Base-by-base conservation (phyloP, 2,797 vertebrate genomes). In the Tenualosa thibaudeaui region DNA sequence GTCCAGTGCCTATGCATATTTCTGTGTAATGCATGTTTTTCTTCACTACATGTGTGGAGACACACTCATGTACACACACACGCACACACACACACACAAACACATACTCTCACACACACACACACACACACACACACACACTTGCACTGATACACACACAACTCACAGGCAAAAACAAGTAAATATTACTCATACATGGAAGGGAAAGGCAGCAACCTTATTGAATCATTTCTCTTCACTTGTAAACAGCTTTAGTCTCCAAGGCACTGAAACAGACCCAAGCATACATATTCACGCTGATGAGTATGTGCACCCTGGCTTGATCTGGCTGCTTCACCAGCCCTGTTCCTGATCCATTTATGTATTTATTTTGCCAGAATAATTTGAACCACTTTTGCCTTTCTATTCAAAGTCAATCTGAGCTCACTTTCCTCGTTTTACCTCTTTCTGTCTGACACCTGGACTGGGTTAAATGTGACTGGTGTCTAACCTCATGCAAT, bases 331-430 rank as follows among this genome's bases (percentile, higher is more conserved):
- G n/a, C 40, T 88, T 91, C 78, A 90, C 86, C 87, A 86, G 75
- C 24, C 49, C 50, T 83, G 84, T n/a, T n/a, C n/a, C n/a, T 87
- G 86, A 87, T 89, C 85, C 68, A 60, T 86, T 89, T 84, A 89
- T 92, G 54, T 92, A 46, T 22, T 46, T 46, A 22, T 92, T 91
- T 81, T 86, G 85, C 88, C 89, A 83, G 54, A 86, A 86, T 89
- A 89, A 86, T 86, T 85, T 89, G 85, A 31, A 81, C 92, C 89
- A 86, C 84, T 60, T 86, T 88, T 75, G 85, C 37, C 68, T 78
- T 22, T 13, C 65, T 71, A 88, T 86, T 91, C 90, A 86, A 82
- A 90, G 91, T 90, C 89, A 93, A 94, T 91, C 75, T 88, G 83
- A 91, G 81, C 81, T 86, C 86, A 84, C 89, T 88, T 88, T 84